Percentiles rank a stretch among this genome's conserved stretches.
These are phyloP conservation scores for Pocillopora meandrina DNA, from an alignment of 92 coral and sea anemone genomes.

Conservation along the genomic window DNA sequence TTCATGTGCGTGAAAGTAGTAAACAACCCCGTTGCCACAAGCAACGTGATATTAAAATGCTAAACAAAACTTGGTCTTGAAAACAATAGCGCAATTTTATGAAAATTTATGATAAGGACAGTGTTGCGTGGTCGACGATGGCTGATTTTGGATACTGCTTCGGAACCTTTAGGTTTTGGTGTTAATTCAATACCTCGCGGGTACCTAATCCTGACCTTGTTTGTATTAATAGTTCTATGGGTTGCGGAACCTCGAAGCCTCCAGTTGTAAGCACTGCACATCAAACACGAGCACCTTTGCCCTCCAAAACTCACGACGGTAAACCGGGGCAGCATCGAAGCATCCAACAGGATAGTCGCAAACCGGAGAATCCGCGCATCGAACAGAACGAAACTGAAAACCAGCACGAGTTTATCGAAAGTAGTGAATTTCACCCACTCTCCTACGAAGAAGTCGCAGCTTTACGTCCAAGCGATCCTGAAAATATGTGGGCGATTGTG, in stretches of 20 bases:
- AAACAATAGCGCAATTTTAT: conserved; percentile 6
- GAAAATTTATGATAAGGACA: conserved; percentile 28
- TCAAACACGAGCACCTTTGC: conserved; percentile 34
- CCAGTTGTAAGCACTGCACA: conserved; percentile 60
- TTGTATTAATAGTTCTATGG: conserved; percentile 76
- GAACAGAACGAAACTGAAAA: background rate
- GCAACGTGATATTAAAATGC: conserved; percentile 21
- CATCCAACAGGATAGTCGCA: background rate
- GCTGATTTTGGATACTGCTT: background rate
- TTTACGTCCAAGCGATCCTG: conserved; percentile 71
- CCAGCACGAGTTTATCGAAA: conserved; percentile 33
- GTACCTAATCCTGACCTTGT: background rate
- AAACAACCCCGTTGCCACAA: conserved; percentile 37
- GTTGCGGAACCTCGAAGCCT: conserved; percentile 94
- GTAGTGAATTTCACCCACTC: conserved; percentile 52
- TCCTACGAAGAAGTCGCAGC: conserved; percentile 94
- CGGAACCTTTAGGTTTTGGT: background rate
- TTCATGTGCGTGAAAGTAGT: background rate
- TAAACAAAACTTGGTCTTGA: conserved; percentile 10
- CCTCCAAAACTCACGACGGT: background rate
- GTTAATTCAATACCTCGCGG: background rate
- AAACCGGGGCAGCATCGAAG: background rate
- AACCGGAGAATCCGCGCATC: conserved; percentile 1
- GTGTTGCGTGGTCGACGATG: background rate
- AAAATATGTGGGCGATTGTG: conserved; percentile 97